These are phyloP conservation scores for Premnoplex brunnescens DNA, from an alignment of 2,797 vertebrate genomes.

Conservation along the genomic window DNA sequence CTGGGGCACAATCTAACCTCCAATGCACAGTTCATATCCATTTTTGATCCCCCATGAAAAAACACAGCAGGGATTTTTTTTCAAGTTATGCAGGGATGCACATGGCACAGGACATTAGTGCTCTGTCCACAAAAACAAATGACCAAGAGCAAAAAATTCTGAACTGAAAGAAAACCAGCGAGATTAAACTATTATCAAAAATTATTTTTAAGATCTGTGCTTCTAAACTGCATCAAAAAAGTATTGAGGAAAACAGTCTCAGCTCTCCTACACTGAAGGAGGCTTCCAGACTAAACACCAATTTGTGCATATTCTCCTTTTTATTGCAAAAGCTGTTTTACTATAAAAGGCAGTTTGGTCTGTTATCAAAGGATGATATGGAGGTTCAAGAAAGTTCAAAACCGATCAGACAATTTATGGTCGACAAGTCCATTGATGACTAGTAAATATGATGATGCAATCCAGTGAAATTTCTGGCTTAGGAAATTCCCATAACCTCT, in stretches of 20 bases:
- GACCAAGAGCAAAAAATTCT: background rate
- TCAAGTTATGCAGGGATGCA: background rate
- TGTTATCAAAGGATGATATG: background rate
- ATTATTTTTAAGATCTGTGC: background rate
- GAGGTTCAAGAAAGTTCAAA: conserved; percentile 31
- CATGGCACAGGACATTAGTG: background rate
- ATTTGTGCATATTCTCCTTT: background rate
- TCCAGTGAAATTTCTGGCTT: conserved; percentile 40
- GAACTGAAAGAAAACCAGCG: background rate
- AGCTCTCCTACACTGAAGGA: background rate
- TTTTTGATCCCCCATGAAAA: conserved; percentile 33
- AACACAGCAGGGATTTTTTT: conserved; percentile 13
- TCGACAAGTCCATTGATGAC: background rate
- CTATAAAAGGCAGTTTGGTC: conserved; percentile 11
- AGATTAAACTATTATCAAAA: background rate
- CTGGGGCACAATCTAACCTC: conserved; percentile 9
- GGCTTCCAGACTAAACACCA: background rate
- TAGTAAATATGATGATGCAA: conserved; percentile 47
- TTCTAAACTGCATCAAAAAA: background rate
- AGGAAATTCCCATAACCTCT: conserved; percentile 28
- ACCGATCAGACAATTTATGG: background rate
- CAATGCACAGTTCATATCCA: background rate
- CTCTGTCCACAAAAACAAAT: background rate
- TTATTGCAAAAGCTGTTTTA: conserved; percentile 28
- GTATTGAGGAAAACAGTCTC: background rate